Base-by-base conservation (phyloP, 2,113 vertebrate genomes). In the Hucho hucho region DNA sequence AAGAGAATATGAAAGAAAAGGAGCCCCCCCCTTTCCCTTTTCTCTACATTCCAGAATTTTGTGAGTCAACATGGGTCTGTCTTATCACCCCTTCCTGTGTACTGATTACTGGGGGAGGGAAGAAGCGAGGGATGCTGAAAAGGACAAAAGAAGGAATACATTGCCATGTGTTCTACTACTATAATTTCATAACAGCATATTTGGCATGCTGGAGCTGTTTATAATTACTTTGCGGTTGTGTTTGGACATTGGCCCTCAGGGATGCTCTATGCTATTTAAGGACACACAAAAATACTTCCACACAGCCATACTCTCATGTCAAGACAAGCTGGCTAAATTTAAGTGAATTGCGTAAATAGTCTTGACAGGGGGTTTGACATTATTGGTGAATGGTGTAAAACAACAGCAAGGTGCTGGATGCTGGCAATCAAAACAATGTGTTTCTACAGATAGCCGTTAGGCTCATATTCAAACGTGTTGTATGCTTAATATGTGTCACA, bases 61-160 rank as follows among this genome's bases (percentile, higher is more conserved):
- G 82, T 87, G 83, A 90, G 84, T 88, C 85, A 87, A 88, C 76
- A 80, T 77, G 81, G 71, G 74, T 80, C 86, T 89, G 74, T 80
- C 86, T 89, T 89, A 87, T 91, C 84, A 76, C 71, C 22, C 61
- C 83, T 92, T 92, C 89, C 88, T 92, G 86, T 89, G 77, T 77
- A 37, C 87, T 83, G 83, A 91, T 88, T 83, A 79, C 70, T 53
- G 9, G 64, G 78, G 79, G 47, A 75, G 67, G 56, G 43, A 7
- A 49, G 18, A 28, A 73, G 25, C 24, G 7, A 61, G n/a, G n/a
- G 20, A n/a, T 24, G 16, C 6, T 61, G n/a, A 32, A 14, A 29
- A 12, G 69, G 58, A 64, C 37, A 66, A 49, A 47, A 29, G 24
- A 24, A 9, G 65, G 59, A 71, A 75, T 37, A 74, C 69, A 76